These are phyloP conservation scores for Cotesia glomerata DNA, from an alignment of 1,140 invertebrate genomes.

Conservation along the genomic window DNA sequence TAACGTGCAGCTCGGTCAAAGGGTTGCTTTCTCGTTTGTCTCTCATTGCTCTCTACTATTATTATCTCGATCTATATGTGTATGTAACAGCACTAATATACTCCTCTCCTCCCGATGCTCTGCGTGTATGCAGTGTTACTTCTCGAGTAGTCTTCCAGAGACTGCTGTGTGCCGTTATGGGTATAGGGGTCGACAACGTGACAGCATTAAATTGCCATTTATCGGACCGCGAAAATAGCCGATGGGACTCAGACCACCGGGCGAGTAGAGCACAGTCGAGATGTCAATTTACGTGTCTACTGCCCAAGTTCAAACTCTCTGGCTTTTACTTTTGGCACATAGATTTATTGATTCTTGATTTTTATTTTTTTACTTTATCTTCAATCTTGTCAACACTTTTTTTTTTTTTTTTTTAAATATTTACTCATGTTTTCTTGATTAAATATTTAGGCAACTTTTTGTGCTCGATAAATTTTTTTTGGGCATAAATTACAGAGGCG, in stretches of 20 bases:
- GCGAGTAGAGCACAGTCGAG: too few species aligned
- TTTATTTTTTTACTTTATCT: neutral
- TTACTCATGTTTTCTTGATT: neutral
- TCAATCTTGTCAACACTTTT: neutral
- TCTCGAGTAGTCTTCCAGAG: conserved; percentile 22
- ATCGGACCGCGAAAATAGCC: conserved; percentile 32
- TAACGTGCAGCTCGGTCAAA: conserved; percentile 48
- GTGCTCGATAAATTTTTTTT: too few species aligned
- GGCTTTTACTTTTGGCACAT: neutral
- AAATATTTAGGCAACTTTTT: too few species aligned
- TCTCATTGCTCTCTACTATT: neutral
- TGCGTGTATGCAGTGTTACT: neutral
- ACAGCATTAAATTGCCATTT: conserved; percentile 55
- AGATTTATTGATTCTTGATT: neutral
- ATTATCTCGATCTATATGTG: neutral
- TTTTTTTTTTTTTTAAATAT: neutral
- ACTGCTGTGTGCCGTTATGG: conserved; percentile 34
- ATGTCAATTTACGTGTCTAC: too few species aligned
- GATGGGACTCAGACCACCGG: too few species aligned
- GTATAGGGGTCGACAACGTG: conserved; percentile 38
- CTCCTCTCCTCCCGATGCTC: neutral
- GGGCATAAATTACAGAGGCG: too few species aligned
- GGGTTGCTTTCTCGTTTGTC: conserved; percentile 38
- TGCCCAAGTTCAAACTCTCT: too few species aligned
- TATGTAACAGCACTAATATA: neutral